phyloP scores from a whole-genome alignment of 2,113 vertebrate species.

The Callipepla californica region DNA sequence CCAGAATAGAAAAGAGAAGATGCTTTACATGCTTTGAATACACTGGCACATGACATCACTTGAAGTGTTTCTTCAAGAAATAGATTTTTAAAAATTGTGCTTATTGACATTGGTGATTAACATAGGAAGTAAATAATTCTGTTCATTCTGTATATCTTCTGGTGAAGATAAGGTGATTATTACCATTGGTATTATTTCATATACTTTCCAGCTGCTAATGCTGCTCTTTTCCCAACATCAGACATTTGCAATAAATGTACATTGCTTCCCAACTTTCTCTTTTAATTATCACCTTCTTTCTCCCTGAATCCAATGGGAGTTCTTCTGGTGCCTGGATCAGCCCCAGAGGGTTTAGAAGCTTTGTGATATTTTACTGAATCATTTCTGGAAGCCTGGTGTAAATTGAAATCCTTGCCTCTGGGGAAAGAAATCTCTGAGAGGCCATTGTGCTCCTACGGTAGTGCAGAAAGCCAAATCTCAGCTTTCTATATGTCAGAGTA shows the following conservation, averaged over 20 bases:
- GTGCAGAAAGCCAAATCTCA: not conserved
- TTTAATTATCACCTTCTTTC: slow-evolving; percentile 67
- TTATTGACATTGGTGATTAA: slow-evolving; percentile 31
- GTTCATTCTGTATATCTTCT: slow-evolving; percentile 3
- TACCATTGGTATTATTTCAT: not conserved
- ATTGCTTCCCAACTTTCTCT: slow-evolving; percentile 8
- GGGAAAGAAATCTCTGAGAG: slow-evolving; percentile 18
- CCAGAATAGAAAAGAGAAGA: not conserved
- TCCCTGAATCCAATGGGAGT: not conserved
- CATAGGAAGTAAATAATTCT: slow-evolving; percentile 12
- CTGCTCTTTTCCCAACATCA: not conserved
- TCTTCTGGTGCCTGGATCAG: not conserved
- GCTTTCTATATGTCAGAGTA: not conserved
- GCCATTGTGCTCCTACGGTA: not conserved
- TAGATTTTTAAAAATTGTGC: slow-evolving; percentile 18
- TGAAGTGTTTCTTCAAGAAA: slow-evolving; percentile 27
- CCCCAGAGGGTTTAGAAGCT: not conserved
- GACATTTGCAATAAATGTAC: not conserved
- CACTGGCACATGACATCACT: not conserved
- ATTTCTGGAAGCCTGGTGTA: slow-evolving; percentile 29
- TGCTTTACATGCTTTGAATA: slow-evolving; percentile 12
- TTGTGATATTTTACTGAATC: slow-evolving; percentile 29
- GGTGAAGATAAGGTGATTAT: not conserved
- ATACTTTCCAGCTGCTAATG: not conserved
- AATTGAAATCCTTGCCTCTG: slow-evolving; percentile 50